Base-by-base conservation (phyloP, 2,113 vertebrate species). In the Lates calcarifer region DNA sequence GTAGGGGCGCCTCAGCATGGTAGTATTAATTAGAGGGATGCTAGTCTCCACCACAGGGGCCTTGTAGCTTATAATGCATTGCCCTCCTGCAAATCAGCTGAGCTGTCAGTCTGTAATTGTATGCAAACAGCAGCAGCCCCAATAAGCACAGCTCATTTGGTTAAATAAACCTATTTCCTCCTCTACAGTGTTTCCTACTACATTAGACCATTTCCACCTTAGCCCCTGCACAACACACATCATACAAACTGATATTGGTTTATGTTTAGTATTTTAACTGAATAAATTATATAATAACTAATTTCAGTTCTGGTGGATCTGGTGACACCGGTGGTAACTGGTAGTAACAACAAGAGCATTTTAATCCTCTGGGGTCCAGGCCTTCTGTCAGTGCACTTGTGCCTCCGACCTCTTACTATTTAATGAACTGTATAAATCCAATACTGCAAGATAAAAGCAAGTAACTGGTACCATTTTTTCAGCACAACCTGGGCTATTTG, bases 1-100 rank as follows among this genome's bases (percentile, higher is more conserved):
- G 39, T 61, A 22, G 45, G 64, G 31, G 49, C 9, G 20, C 43
- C 17, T 76, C 45, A 51, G 43, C 53, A 71, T 26, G 43, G 73
- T 28, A 10, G 26, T 75, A 53, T 75, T 65, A 84, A 84, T 89
- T 70, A 83, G 56, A 67, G 74, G 20, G 45, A 68, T 60, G 20
- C 65, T 72, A 28, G 83, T 70, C 28, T 62, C 61, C 45, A 57
- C 74, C 67, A 37, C 22, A 28, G 73, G 22, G 11, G 61, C 29
- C 53, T 14, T 60, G 63, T 26, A 51, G 61, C 57, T 58, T 61
- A 51, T 74, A 58, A 80, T 73, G 33, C 72, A 49, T 24, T 41
- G 41, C 26, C 35, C 20, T n/a, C 31, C 35, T 45, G 53, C 14
- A 58, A 81, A 74, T 61, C 55, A 57, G 45, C 51, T 33, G 33